These are phyloP conservation scores for Cochlearius cochlearius DNA, from an alignment of 2,113 vertebrate genomes.

Conservation along the genomic window DNA sequence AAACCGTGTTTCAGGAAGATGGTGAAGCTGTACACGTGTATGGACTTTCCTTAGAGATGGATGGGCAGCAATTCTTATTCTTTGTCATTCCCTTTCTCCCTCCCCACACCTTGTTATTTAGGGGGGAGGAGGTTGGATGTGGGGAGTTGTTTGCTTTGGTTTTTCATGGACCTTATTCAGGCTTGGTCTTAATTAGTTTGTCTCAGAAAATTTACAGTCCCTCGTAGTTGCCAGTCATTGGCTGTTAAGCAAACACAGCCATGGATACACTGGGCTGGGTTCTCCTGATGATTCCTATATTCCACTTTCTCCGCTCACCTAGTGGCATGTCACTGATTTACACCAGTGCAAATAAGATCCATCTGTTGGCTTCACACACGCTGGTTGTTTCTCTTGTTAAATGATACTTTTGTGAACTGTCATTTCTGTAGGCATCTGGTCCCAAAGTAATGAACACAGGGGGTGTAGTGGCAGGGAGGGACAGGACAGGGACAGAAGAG, in stretches of 20 bases:
- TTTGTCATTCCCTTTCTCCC: neutral
- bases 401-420: neutral
- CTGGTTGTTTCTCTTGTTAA: neutral
- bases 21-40: neutral
- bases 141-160: neutral
- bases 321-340: neutral
- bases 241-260: neutral
- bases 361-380: neutral
- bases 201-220: neutral
- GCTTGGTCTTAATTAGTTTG: neutral
- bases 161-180: neutral
- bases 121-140: accelerated
- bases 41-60: neutral
- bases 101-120: neutral
- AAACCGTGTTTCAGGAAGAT: neutral
- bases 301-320: neutral
- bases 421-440: neutral
- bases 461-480: neutral
- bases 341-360: neutral
- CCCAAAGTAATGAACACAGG: neutral
- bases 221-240: accelerated
- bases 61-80: neutral
- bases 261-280: neutral
- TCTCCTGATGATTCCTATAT: neutral
- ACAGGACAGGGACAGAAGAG: neutral